phyloP scores from a whole-genome alignment of 2,797 vertebrate species.

The Eptatretus atami region DNA sequence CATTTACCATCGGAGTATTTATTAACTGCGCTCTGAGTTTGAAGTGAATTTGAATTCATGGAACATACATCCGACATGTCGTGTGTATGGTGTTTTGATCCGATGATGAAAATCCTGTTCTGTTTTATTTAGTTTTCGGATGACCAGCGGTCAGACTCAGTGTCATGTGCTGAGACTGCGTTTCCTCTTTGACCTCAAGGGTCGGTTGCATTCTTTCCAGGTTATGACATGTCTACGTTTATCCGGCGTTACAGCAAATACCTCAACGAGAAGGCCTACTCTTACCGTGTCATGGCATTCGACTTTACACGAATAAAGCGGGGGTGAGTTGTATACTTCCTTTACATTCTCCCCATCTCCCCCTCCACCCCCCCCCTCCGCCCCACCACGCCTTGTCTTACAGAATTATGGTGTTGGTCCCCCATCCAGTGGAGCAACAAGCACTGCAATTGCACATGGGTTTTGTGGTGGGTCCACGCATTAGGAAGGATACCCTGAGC shows the following conservation, averaged over 20 bases:
- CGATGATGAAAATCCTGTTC: background rate
- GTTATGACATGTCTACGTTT: slow-evolving; percentile 70
- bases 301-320: slow-evolving; percentile 90
- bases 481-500: no score
- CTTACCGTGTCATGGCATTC: slow-evolving; percentile 53
- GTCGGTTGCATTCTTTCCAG: slow-evolving; percentile 15
- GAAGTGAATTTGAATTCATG: background rate
- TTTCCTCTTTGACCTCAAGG: background rate
- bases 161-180: background rate
- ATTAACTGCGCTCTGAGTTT: background rate
- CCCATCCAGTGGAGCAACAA: background rate
- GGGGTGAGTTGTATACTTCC: slow-evolving; percentile 22
- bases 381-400: background rate
- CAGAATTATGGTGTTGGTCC: background rate
- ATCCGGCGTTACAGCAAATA: slow-evolving; percentile 71
- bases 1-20: no score
- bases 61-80: background rate
- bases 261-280: slow-evolving; percentile 79
- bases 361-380: no score
- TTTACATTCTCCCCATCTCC: no score
- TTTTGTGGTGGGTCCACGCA: background rate
- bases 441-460: background rate
- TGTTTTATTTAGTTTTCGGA: background rate
- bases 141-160: background rate
- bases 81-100: slow-evolving; percentile 9